phyloP scores from a whole-genome alignment of 2,797 vertebrate genomes.

The Vireo griseus region DNA sequence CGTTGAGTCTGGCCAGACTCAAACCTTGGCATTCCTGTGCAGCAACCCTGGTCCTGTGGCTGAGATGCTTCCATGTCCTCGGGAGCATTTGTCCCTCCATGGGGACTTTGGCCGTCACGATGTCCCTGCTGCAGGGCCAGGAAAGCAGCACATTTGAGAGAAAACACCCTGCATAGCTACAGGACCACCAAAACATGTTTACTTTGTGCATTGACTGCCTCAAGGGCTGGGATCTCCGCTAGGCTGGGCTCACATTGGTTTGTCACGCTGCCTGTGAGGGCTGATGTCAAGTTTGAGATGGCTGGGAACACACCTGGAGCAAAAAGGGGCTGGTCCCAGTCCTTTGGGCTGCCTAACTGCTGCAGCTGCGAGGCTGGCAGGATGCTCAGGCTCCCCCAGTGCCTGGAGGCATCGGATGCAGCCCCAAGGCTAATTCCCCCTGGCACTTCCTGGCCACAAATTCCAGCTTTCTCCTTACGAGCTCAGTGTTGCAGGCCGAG shows the following conservation, averaged over 20 bases:
- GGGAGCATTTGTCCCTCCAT: neutral
- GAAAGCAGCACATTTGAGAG: neutral
- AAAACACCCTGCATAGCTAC: neutral
- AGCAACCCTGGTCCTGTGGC: too few species aligned
- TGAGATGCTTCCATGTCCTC: neutral
- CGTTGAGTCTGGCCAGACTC: neutral
- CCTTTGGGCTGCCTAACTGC: neutral
- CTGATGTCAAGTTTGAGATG: neutral
- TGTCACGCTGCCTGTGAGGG: neutral
- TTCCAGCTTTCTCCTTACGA: constrained; percentile 78
- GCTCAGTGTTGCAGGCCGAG: constrained; percentile 74
- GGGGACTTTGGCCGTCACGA: neutral
- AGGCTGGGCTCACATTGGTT: neutral
- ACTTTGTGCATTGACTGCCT: neutral
- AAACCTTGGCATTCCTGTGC: neutral
- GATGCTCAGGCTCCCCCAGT: neutral
- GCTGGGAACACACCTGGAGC: neutral
- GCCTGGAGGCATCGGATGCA: accelerated
- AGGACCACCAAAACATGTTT: neutral
- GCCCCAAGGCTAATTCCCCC: neutral
- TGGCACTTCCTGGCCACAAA: constrained; percentile 74
- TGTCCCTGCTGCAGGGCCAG: neutral
- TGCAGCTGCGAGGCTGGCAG: neutral
- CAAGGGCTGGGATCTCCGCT: neutral
- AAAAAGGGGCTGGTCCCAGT: neutral